Percentiles rank a stretch among this genome's conserved stretches.
Conservation (phyloP, 2,888 invertebrate species). For the Bhutanitis thaidina region DNA sequence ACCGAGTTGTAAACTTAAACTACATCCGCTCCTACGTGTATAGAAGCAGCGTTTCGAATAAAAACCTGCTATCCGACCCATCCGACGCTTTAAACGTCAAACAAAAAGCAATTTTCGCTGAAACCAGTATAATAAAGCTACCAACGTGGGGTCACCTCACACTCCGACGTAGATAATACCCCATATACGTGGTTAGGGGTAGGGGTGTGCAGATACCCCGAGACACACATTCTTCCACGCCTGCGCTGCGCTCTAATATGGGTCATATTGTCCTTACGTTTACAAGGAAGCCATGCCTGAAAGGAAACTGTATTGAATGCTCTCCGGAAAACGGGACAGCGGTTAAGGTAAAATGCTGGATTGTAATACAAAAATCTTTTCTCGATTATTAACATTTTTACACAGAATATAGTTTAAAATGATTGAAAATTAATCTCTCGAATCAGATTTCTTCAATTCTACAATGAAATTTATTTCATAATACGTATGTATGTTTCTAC, state of each 20-base stretch:
- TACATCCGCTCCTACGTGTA: conserved; percentile 5
- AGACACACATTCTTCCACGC: conserved; percentile 68
- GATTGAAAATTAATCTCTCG: too few relatives aligned
- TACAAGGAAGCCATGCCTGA: conserved; percentile 31
- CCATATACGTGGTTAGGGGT: conserved; percentile 27
- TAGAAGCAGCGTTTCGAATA: conserved; percentile 25
- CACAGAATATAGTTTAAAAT: too few relatives aligned
- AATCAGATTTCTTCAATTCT: too few relatives aligned
- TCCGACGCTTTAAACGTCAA: conserved; percentile 31
- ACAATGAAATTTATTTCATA: too few relatives aligned
- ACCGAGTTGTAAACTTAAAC: conserved; percentile 5
- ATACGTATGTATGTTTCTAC: too few relatives aligned
- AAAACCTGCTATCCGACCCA: conserved; percentile 25
- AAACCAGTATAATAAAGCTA: conserved; percentile 44
- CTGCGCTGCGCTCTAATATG: conserved; percentile 57
- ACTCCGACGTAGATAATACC: conserved; percentile 44
- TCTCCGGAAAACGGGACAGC: not conserved
- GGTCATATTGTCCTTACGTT: conserved; percentile 61
- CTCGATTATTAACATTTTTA: too few relatives aligned
- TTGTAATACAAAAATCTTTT: not conserved
- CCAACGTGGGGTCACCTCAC: conserved; percentile 31
- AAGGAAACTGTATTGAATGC: conserved; percentile 14
- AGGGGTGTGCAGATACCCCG: conserved; percentile 39
- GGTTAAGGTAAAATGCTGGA: not conserved
- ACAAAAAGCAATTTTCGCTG: conserved; percentile 46